phyloP scores from a whole-genome alignment of 1,140 invertebrate species.

The Manduca sexta region DNA sequence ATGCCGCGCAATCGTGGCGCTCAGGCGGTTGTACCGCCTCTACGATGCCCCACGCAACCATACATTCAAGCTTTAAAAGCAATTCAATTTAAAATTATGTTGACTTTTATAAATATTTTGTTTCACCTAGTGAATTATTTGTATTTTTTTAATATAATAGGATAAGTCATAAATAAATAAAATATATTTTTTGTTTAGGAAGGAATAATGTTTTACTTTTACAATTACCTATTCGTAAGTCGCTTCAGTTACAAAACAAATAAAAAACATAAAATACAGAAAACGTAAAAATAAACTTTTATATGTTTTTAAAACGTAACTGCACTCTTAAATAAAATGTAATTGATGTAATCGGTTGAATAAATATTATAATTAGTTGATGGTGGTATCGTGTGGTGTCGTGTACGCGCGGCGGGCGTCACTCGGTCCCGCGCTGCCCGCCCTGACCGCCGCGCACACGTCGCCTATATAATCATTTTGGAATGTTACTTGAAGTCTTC shows the following conservation, averaged over 20 bases:
- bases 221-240: slow-evolving; percentile 5
- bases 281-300: slow-evolving; percentile 65
- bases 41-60: too few relatives aligned
- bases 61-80: too few relatives aligned
- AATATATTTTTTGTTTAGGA: slow-evolving; percentile 3
- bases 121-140: too few relatives aligned
- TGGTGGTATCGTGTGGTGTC: background rate
- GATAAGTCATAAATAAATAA: slow-evolving; percentile 1
- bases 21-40: too few relatives aligned
- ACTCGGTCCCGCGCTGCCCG: slow-evolving; percentile 12
- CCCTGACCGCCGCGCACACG: slow-evolving; percentile 22
- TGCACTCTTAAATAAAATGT: slow-evolving; percentile 32
- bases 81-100: too few relatives aligned
- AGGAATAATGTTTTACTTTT: background rate
- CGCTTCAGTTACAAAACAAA: slow-evolving; percentile 20
- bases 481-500: slow-evolving; percentile 63
- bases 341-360: slow-evolving; percentile 31
- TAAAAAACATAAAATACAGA: slow-evolving; percentile 40
- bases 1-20: too few relatives aligned
- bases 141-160: background rate
- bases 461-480: slow-evolving; percentile 54
- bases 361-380: slow-evolving; percentile 32
- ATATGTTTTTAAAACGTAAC: slow-evolving; percentile 53
- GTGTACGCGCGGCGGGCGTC: background rate
- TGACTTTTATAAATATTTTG: too few relatives aligned